Conservation (phyloP, 1,140 invertebrate species). For the Hetaerina americana region DNA sequence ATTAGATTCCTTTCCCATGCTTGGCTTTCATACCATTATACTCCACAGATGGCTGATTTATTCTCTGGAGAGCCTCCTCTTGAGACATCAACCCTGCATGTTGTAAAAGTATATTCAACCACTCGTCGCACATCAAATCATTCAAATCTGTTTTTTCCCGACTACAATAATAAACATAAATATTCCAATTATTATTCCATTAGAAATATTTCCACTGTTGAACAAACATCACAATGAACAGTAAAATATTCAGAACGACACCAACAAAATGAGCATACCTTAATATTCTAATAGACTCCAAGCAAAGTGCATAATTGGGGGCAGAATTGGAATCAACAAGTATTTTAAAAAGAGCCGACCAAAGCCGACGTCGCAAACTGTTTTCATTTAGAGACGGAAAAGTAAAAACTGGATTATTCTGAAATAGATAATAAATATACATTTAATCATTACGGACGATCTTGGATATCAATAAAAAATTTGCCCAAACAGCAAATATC, state of each 20-base stretch:
- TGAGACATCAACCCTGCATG: slow-evolving; percentile 23
- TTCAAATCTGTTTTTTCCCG: slow-evolving; percentile 22
- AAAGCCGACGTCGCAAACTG: slow-evolving; percentile 10
- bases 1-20: too few species aligned
- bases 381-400: not conserved
- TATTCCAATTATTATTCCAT: too few species aligned
- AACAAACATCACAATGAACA: too few species aligned
- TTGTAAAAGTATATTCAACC: slow-evolving; percentile 19
- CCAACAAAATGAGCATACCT: slow-evolving; percentile 13
- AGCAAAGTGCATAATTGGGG: slow-evolving; percentile 12
- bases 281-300: slow-evolving; percentile 22
- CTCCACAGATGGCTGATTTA: slow-evolving; percentile 11
- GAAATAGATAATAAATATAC: not conserved
- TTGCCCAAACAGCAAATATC: too few species aligned
- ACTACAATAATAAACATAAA: slow-evolving; percentile 13
- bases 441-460: too few species aligned
- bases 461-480: too few species aligned
- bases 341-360: slow-evolving; percentile 14
- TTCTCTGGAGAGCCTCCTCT: slow-evolving; percentile 19
- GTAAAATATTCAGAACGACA: too few species aligned
- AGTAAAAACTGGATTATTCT: slow-evolving; percentile 3
- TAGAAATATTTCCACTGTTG: too few species aligned
- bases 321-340: slow-evolving; percentile 8
- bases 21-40: not conserved
- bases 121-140: slow-evolving; percentile 19